phyloP scores from a whole-genome alignment of 2,797 vertebrate species.

The Anabacerthia variegaticeps region DNA sequence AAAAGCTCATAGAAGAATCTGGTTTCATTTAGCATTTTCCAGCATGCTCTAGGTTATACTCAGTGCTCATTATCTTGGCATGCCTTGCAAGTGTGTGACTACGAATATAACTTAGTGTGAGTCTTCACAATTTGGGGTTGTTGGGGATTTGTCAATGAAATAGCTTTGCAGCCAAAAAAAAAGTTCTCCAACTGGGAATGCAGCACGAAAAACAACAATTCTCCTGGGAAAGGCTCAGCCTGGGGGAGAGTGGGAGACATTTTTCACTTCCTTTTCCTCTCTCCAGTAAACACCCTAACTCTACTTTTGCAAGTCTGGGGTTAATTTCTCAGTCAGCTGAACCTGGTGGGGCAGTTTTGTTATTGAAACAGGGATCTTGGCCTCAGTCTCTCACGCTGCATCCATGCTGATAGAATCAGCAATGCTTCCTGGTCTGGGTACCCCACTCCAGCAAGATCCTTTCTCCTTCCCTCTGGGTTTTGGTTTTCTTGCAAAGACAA shows the following conservation, averaged over 20 bases:
- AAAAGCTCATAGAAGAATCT: not conserved
- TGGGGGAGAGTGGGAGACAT: accelerated
- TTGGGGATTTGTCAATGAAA: not conserved
- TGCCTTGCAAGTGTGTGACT: not conserved
- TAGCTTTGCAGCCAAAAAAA: not conserved
- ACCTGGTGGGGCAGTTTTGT: not conserved
- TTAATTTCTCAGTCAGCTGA: not conserved
- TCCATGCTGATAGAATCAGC: not conserved
- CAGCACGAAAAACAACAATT: not conserved
- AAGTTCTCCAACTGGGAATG: not conserved
- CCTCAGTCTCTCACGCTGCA: accelerated
- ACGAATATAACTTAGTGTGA: not conserved
- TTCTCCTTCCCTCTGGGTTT: not conserved
- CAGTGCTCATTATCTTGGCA: not conserved
- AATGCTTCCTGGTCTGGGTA: not conserved
- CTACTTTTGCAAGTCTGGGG: not conserved
- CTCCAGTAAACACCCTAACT: not conserved
- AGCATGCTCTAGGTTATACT: not conserved
- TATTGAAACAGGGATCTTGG: not conserved
- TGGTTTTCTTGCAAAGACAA: not conserved
- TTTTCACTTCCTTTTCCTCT: not conserved
- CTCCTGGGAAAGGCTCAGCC: not conserved
- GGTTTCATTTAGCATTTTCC: not conserved
- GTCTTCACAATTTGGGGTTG: not conserved
- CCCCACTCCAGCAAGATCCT: not conserved